Evolutionary conservation across 1,140 invertebrate species (phyloP).

Genomic region (Nymphalis io): DNA sequence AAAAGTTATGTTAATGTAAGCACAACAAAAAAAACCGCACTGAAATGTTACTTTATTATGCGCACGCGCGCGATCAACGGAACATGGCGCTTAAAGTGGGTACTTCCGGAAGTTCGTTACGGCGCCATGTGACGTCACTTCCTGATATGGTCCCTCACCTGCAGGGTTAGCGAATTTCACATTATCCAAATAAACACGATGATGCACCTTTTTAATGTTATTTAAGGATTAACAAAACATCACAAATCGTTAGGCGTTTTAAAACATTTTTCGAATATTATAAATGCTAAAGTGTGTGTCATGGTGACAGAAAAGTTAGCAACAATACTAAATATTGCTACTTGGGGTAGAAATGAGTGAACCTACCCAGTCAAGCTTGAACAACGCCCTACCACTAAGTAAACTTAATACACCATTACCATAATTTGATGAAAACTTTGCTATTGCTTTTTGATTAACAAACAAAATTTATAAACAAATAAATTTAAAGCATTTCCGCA

Average conservation of each 20-base stretch:
- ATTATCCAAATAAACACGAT: not conserved
- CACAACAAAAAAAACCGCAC: constrained; percentile 1
- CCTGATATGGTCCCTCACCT: constrained; percentile 26
- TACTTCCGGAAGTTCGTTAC: constrained; percentile 39
- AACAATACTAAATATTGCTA: no score
- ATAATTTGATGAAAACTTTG: no score
- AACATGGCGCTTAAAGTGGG: constrained; percentile 43
- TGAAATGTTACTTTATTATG: constrained; percentile 16
- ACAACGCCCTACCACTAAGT: no score
- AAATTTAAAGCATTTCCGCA: no score
- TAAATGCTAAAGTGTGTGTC: no score
- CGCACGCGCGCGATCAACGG: constrained; percentile 48
- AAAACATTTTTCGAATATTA: no score
- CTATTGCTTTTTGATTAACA: no score
- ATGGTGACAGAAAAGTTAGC: no score
- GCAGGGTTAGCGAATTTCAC: not conserved
- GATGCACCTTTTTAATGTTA: not conserved
- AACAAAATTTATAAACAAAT: no score
- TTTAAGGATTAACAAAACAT: not conserved
- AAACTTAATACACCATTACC: no score
- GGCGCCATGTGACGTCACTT: constrained; percentile 43
- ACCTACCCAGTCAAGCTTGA: no score
- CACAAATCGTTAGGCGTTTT: not conserved
- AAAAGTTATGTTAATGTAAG: constrained; percentile 17
- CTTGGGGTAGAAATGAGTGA: no score